Conservation (phyloP, 2,113 vertebrate species). For the Sorex fumeus region DNA sequence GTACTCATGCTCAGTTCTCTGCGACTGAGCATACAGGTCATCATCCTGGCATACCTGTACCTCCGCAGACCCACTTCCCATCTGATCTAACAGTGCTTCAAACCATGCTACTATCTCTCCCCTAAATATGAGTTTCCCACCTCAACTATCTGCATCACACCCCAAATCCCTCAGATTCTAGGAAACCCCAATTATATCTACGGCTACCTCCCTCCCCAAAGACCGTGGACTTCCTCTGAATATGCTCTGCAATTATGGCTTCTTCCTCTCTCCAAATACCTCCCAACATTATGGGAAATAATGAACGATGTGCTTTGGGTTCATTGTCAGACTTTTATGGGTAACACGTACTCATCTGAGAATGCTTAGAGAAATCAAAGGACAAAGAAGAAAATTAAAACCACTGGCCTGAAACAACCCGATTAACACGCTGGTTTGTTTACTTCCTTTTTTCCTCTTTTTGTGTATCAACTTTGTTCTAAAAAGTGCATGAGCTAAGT, state of each 20-base stretch:
- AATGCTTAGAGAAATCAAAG: conserved; percentile 35
- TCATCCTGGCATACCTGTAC: background rate
- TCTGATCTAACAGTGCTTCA: too few species aligned
- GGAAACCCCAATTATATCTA: background rate
- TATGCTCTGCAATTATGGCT: conserved; percentile 12
- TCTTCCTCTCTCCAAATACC: background rate
- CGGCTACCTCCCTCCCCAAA: background rate
- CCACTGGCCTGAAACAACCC: background rate
- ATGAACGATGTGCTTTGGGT: background rate
- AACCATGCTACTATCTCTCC: background rate
- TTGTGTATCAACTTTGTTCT: background rate
- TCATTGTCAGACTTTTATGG: conserved; percentile 38
- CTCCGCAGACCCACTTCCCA: background rate
- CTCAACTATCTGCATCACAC: background rate
- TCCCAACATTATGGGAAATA: conserved; percentile 9
- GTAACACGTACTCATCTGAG: conserved; percentile 2
- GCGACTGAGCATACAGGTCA: too few species aligned
- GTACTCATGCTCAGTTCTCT: background rate
- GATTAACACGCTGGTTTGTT: background rate
- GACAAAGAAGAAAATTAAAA: conserved; percentile 55
- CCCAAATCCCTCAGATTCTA: background rate
- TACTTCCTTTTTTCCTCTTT: background rate
- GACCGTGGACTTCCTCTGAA: background rate
- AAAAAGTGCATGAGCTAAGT: background rate
- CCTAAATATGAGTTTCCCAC: background rate